Base-by-base conservation (phyloP, 2,113 vertebrate genomes). In the Rana temporaria region DNA sequence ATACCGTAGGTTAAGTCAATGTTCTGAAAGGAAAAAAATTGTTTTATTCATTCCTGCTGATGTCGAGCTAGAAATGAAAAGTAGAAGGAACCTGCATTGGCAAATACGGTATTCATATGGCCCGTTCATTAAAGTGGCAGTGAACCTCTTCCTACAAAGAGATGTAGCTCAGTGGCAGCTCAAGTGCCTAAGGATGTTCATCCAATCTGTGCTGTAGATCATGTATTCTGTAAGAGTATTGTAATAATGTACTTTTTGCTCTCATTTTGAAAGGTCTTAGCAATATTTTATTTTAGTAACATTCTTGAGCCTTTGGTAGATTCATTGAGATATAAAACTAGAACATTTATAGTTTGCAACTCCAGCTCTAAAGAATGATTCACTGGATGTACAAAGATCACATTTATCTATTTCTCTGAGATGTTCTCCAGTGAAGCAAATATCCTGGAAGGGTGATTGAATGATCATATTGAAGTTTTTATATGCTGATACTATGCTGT, bases 241-340 rank as follows among this genome's bases (percentile, higher is more conserved):
- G 38, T 52, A 64, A 77, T 63, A 64, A 77, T 77, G 42, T 64
- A 64, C n/a, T 26, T 77, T 77, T 78, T 12, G 52, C 42, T 64
- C 75, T 78, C 22, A 78, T 65, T 65, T 64, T 30, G 62, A 53
- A 78, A 53, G 60, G 38, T 52, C 75, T 78, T 16, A 6, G 42
- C 16, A n/a, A 65, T 64, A 24, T 78, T 78, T 78, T 78, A 78
- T 67, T 67, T 78, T 67, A 78, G 48, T 30, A 65, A 24, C 42
- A 66, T 78, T 67, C 64, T 53, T 26, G 57, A 17, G 6, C 42
- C 34, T 57, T 65, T 67, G 48, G 63, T 67, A 78, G 63, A 78
- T 67, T 67, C 63, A 67, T 67, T 67, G 62, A 66, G 63, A 78
- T 67, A 78, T 78, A 78, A 67, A 78, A 78, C 75, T 30, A 78